Percentiles rank a stretch among this genome's conserved stretches.
phyloP scores from a whole-genome alignment of 2,113 vertebrate genomes.

The Python bivittatus region DNA sequence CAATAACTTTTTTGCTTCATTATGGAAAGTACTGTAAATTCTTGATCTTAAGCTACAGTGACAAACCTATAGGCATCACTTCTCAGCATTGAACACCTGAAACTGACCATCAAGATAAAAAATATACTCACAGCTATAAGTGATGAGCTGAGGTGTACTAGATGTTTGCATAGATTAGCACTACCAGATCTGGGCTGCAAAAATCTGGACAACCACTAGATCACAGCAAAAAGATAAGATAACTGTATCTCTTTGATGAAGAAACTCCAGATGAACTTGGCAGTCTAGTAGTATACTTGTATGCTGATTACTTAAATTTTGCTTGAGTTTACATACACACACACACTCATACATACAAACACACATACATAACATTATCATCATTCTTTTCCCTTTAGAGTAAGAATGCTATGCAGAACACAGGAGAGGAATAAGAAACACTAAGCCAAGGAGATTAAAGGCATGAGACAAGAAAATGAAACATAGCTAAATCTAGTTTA shows the following conservation, averaged over 20 bases:
- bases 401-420: no score
- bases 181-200: background rate
- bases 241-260: background rate
- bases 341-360: background rate
- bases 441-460: no score
- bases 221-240: background rate
- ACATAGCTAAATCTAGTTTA: no score
- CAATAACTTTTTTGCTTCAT: constrained; percentile 6
- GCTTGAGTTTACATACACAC: background rate
- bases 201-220: background rate
- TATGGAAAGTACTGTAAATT: background rate
- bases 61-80: background rate
- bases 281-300: background rate
- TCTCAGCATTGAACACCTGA: background rate
- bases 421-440: no score
- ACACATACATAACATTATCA: no score
- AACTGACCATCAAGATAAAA: background rate
- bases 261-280: background rate
- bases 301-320: background rate
- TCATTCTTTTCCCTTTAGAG: no score
- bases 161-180: background rate
- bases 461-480: no score
- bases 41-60: background rate
- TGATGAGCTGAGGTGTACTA: background rate
- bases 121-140: background rate